Evolutionary conservation across 2,888 invertebrate genomes (phyloP).

Genomic region (Calliphora vomitoria): DNA sequence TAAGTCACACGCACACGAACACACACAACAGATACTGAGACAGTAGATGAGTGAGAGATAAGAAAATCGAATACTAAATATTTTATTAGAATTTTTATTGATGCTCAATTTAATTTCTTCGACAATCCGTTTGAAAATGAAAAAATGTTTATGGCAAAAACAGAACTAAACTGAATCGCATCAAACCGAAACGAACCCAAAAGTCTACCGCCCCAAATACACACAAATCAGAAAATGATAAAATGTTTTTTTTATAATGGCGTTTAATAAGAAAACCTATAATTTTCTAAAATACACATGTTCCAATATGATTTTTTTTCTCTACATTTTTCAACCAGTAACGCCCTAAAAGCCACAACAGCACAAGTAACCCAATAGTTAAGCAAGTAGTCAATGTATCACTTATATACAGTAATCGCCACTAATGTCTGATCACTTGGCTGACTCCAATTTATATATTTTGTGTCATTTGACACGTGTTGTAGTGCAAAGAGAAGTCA

Average conservation of each 20-base stretch:
- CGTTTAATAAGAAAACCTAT: slow-evolving; percentile 11
- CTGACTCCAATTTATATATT: no score
- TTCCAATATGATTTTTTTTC: not conserved
- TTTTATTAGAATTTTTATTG: slow-evolving; percentile 44
- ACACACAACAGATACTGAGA: not conserved
- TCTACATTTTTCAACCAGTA: not conserved
- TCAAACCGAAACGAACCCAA: not conserved
- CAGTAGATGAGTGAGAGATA: not conserved
- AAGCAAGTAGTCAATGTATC: no score
- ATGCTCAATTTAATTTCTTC: slow-evolving; percentile 27
- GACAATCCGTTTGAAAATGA: slow-evolving; percentile 14
- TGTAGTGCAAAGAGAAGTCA: no score
- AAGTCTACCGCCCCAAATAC: not conserved
- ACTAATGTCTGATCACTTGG: no score
- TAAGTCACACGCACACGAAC: not conserved
- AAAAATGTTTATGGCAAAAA: slow-evolving; percentile 1
- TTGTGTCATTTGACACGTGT: no score
- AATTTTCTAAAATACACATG: slow-evolving; percentile 16
- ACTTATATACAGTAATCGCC: no score
- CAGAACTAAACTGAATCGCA: not conserved
- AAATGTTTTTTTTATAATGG: slow-evolving; percentile 21
- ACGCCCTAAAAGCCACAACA: not conserved
- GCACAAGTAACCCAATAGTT: no score
- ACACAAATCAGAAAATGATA: not conserved
- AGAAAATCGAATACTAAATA: slow-evolving; percentile 15